Percentiles rank a stretch among this genome's conserved stretches.
Conservation (phyloP, 2,113 vertebrate genomes). For the Rhinogobius similis region DNA sequence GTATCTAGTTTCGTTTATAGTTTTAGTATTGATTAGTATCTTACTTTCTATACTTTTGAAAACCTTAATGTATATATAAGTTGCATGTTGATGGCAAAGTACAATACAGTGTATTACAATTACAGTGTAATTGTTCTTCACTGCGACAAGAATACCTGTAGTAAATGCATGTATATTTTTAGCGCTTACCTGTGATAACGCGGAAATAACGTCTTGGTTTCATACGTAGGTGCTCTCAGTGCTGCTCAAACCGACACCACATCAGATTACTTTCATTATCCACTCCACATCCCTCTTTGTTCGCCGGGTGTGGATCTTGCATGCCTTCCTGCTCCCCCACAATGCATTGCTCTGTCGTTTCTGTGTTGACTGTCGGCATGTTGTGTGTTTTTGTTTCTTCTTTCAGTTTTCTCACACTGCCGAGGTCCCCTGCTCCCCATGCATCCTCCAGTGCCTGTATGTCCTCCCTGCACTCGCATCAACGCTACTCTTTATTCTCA, state of each 20-base stretch:
- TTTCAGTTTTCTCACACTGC: constrained; percentile 81
- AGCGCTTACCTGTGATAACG: too few relatives aligned
- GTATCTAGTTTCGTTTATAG: too few relatives aligned
- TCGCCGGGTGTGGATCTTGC: constrained; percentile 43
- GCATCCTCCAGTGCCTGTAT: constrained; percentile 75
- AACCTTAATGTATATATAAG: too few relatives aligned
- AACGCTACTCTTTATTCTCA: constrained; percentile 56
- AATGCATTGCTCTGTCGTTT: constrained; percentile 71
- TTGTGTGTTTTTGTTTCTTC: constrained; percentile 79
- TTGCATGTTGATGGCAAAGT: too few relatives aligned
- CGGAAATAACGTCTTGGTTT: too few relatives aligned
- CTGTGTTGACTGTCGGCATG: constrained; percentile 78
- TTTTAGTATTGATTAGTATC: too few relatives aligned
- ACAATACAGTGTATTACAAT: too few relatives aligned
- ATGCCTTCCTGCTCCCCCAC: constrained; percentile 56
- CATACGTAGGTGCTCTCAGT: neutral
- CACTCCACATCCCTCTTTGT: neutral
- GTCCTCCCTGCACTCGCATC: constrained; percentile 73
- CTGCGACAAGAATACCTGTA: too few relatives aligned
- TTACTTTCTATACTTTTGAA: too few relatives aligned
- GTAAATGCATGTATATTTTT: too few relatives aligned
- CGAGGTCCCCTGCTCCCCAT: constrained; percentile 68
- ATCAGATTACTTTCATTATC: neutral
- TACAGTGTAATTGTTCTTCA: too few relatives aligned
- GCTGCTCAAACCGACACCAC: neutral